Conservation (phyloP, 2,888 invertebrate species). For the Rotaria sp. region DNA sequence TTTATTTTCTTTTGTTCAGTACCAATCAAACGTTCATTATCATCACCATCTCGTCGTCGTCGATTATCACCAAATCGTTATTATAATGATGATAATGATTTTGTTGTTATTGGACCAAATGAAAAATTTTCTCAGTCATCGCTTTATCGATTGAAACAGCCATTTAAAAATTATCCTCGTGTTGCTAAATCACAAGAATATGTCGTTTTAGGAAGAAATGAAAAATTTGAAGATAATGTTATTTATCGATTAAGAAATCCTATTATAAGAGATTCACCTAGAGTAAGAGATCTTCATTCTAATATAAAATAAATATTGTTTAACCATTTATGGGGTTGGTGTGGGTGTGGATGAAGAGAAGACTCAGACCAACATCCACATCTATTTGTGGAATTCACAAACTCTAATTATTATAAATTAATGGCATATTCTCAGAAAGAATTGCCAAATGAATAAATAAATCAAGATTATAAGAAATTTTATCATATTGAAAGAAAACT, state of each 20-base stretch:
- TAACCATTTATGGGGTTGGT: no score
- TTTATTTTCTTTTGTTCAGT: not conserved
- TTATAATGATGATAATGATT: not conserved
- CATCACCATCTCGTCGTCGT: not conserved
- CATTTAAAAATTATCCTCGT: not conserved
- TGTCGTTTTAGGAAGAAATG: not conserved
- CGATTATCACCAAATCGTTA: no score
- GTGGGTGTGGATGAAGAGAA: no score
- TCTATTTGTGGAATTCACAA: no score
- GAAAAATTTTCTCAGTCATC: not conserved
- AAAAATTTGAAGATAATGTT: constrained; percentile 23
- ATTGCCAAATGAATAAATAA: no score
- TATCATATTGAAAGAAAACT: no score
- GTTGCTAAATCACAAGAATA: constrained; percentile 6
- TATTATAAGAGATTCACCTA: not conserved
- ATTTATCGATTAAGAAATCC: not conserved
- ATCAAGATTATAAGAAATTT: no score
- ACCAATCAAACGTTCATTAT: not conserved
- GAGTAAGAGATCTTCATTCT: not conserved
- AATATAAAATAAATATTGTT: no score
- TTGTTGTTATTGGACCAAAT: not conserved
- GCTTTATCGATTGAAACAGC: not conserved
- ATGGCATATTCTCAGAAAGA: no score
- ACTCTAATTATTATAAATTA: no score
- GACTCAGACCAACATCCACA: no score